Percentiles rank a stretch among this genome's conserved stretches.
These are phyloP conservation scores for Lycophotia porphyrea DNA, from an alignment of 2,888 invertebrate species.

Conservation along the genomic window DNA sequence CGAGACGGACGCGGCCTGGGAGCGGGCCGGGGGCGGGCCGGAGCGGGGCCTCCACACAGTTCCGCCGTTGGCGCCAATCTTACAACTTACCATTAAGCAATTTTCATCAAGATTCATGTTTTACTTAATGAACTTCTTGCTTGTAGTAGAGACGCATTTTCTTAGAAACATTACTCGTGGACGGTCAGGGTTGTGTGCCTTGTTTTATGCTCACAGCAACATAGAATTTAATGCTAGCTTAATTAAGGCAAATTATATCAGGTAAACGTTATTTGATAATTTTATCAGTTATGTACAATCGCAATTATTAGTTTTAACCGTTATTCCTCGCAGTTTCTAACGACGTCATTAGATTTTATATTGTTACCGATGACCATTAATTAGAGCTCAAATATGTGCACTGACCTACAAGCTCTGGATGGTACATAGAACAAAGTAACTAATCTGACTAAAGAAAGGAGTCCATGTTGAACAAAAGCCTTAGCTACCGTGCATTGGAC, in stretches of 20 bases:
- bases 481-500: neutral
- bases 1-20: constrained; percentile 57
- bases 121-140: constrained; percentile 77
- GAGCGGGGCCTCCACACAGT: constrained; percentile 35
- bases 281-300: constrained; percentile 16
- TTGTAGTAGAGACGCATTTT: constrained; percentile 66
- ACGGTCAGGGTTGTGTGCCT: constrained; percentile 42
- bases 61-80: constrained; percentile 77
- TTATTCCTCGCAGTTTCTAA: constrained; percentile 15
- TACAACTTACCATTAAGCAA: constrained; percentile 83
- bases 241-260: constrained; percentile 34
- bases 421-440: constrained; percentile 7
- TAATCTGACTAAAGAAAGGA: constrained; percentile 1
- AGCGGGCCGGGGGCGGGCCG: constrained; percentile 41
- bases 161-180: constrained; percentile 58
- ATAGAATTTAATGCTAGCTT: constrained; percentile 37
- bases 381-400: constrained; percentile 1
- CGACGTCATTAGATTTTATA: constrained; percentile 40
- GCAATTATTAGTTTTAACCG: constrained; percentile 17
- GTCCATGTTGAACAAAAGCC: neutral
- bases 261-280: constrained; percentile 26
- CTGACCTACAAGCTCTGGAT: constrained; percentile 1
- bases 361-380: constrained; percentile 27
- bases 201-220: constrained; percentile 35
- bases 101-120: constrained; percentile 84